Evolutionary conservation across 2,888 invertebrate species (phyloP).

Genomic region (Aradus depressus): DNA sequence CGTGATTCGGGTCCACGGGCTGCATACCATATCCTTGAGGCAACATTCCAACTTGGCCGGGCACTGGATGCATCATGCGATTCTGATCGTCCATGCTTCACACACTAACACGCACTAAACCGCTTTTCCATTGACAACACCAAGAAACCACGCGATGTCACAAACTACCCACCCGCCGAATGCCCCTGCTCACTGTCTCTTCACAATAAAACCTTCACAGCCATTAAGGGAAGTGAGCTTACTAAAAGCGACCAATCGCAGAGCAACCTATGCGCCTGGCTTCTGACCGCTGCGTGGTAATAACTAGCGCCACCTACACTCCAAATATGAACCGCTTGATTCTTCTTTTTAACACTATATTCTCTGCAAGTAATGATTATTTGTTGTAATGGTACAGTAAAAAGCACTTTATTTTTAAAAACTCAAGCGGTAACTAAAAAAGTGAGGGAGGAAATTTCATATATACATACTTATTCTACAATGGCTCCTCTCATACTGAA

Average conservation of each 20-base stretch:
- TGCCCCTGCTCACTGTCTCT: constrained; percentile 22
- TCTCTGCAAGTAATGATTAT: constrained; percentile 4
- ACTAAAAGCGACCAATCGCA: constrained; percentile 20
- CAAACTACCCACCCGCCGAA: constrained; percentile 15
- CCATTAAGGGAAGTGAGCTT: constrained; percentile 26
- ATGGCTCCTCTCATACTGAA: constrained; percentile 14
- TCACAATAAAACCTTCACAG: constrained; percentile 27
- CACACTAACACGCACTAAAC: constrained; percentile 26
- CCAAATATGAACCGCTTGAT: constrained; percentile 9
- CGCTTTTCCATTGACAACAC: constrained; percentile 22
- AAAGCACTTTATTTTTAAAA: background rate
- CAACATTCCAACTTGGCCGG: constrained; percentile 51
- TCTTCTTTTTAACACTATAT: background rate
- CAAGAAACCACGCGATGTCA: constrained; percentile 9
- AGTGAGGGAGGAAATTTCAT: background rate
- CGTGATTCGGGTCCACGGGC: constrained; percentile 47
- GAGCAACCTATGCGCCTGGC: constrained; percentile 24
- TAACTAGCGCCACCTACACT: constrained; percentile 18
- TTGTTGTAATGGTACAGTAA: background rate
- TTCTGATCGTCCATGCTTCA: constrained; percentile 33
- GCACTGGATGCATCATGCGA: constrained; percentile 34
- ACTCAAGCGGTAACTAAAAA: background rate
- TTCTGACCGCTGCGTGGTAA: constrained; percentile 8
- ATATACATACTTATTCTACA: constrained; percentile 2
- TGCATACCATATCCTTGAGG: constrained; percentile 69